A percentile compares a stretch with the other conserved stretches of the same genome.
Evolutionary conservation across 2,888 invertebrate genomes (phyloP).

Genomic region (Trypoxylon attenuatum): DNA sequence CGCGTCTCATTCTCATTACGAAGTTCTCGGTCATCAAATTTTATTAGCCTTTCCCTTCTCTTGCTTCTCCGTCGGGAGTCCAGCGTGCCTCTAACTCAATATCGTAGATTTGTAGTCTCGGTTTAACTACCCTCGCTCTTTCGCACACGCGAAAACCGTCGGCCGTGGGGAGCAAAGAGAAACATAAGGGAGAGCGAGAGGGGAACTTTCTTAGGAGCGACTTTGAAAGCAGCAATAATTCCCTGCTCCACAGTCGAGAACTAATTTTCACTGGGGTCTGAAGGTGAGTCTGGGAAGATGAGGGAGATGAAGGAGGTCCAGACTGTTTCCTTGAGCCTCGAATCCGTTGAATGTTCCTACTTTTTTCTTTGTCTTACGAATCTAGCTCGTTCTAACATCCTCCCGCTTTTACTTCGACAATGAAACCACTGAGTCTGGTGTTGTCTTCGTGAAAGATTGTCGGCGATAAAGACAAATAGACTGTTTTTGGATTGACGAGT

Average conservation of each 20-base stretch:
- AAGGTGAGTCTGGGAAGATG: conserved; percentile 18
- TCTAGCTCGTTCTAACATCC: too few relatives aligned
- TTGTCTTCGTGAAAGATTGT: too few relatives aligned
- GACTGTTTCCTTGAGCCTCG: too few relatives aligned
- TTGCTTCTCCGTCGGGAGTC: conserved; percentile 29
- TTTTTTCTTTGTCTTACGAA: too few relatives aligned
- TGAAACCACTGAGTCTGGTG: too few relatives aligned
- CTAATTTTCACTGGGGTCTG: conserved; percentile 60
- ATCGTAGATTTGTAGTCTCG: conserved; percentile 67
- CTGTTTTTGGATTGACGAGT: too few relatives aligned
- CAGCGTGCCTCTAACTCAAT: conserved; percentile 69
- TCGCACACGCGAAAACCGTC: background rate
- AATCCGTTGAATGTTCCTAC: too few relatives aligned
- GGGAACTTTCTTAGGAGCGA: conserved; percentile 18
- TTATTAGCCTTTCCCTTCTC: conserved; percentile 71
- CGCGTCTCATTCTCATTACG: conserved; percentile 69
- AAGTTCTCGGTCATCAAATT: conserved; percentile 73
- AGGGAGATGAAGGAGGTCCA: too few relatives aligned
- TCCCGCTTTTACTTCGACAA: too few relatives aligned
- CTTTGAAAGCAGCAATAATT: conserved; percentile 65
- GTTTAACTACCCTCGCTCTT: conserved; percentile 63
- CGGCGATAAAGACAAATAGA: too few relatives aligned
- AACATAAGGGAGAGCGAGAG: background rate
- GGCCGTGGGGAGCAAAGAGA: background rate
- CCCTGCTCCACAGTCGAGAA: conserved; percentile 61